A percentile compares a stretch with the other conserved stretches of the same genome.
These are phyloP conservation scores for Agrilus planipennis DNA, from an alignment of 1,140 invertebrate species.

Conservation along the genomic window DNA sequence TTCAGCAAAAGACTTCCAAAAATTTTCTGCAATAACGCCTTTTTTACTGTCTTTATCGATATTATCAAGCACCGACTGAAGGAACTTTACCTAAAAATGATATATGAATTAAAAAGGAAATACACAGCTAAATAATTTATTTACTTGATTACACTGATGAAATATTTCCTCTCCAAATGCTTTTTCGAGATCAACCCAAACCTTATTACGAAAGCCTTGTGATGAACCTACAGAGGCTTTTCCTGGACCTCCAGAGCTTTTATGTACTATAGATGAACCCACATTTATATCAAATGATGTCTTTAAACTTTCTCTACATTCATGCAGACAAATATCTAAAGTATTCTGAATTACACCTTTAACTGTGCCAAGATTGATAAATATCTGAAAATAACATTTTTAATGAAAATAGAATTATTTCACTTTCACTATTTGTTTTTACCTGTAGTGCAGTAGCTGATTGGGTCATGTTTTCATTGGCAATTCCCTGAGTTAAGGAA, in stretches of 20 bases:
- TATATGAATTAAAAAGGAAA: background rate
- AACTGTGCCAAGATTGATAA: conserved; percentile 54
- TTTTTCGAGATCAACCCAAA: conserved; percentile 72
- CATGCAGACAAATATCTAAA: conserved; percentile 39
- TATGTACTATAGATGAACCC: conserved; percentile 10
- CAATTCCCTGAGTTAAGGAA: conserved; percentile 53
- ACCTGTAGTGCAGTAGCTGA: conserved; percentile 39
- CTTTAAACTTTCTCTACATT: conserved; percentile 45
- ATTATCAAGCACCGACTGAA: conserved; percentile 41
- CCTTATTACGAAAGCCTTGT: conserved; percentile 54
- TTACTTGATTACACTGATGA: conserved; percentile 53
- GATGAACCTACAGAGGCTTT: conserved; percentile 55
- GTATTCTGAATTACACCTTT: conserved; percentile 43
- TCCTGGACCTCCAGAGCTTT: conserved; percentile 48
- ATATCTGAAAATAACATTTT: conserved; percentile 46
- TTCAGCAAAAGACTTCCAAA: conserved; percentile 39
- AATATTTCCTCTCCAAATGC: conserved; percentile 60
- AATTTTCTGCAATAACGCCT: conserved; percentile 37
- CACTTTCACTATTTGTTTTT: background rate
- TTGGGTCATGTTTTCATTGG: conserved; percentile 52
- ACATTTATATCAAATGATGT: conserved; percentile 43
- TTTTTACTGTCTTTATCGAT: conserved; percentile 40
- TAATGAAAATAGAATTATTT: background rate
- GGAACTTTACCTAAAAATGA: conserved; percentile 32
- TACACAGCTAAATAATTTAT: conserved; percentile 12